phyloP scores from a whole-genome alignment of 2,113 vertebrate genomes.

The Heterotis niloticus region DNA sequence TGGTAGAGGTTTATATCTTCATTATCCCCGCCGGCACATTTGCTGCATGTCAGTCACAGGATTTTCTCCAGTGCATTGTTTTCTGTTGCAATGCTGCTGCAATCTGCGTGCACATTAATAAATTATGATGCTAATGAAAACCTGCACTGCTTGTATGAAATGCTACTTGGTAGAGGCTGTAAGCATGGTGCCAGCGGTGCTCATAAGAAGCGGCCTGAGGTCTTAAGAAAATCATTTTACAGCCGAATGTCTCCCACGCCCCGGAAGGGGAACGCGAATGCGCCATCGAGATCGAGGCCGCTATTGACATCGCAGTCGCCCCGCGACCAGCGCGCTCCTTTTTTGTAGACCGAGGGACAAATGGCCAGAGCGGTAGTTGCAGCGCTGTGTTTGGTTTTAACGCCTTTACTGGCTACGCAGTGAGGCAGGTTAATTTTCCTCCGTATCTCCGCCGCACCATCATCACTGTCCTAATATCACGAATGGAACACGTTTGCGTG shows the following conservation, averaged over 20 bases:
- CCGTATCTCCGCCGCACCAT: background rate
- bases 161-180: background rate
- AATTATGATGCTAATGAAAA: background rate
- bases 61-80: too few relatives aligned
- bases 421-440: slow-evolving; percentile 3
- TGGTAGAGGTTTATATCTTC: too few relatives aligned
- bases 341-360: background rate
- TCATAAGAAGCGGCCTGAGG: background rate
- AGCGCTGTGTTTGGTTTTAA: slow-evolving; percentile 8
- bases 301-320: background rate
- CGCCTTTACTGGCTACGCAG: background rate
- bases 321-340: background rate
- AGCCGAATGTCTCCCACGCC: background rate
- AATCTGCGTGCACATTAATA: too few relatives aligned
- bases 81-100: too few relatives aligned
- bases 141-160: background rate
- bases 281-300: too few relatives aligned
- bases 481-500: background rate
- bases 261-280: background rate
- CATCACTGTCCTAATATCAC: background rate
- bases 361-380: slow-evolving; percentile 3
- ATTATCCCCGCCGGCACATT: too few relatives aligned
- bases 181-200: background rate
- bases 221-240: background rate
- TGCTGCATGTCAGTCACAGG: too few relatives aligned